Evolutionary conservation across 1,140 invertebrate species (phyloP).

Genomic region (Drosophila lini): DNA sequence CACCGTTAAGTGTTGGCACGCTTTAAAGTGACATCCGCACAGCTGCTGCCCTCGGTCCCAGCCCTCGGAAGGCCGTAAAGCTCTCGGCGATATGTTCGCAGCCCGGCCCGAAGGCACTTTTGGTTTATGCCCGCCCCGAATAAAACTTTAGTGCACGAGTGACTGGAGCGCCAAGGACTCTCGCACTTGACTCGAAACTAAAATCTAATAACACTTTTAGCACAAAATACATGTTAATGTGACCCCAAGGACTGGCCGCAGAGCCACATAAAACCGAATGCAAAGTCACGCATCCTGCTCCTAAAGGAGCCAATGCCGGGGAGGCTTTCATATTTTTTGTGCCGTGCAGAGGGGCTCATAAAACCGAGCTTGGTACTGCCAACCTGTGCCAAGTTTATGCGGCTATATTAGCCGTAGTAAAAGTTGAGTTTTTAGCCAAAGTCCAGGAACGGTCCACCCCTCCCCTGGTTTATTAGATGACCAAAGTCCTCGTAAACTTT

Average conservation of each 20-base stretch:
- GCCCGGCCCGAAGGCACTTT: slow-evolving; percentile 76
- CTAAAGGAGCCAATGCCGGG: slow-evolving; percentile 16
- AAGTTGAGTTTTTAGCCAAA: slow-evolving; percentile 71
- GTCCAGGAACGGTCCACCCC: slow-evolving; percentile 48
- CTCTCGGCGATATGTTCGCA: slow-evolving; percentile 63
- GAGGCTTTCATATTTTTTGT: slow-evolving; percentile 73
- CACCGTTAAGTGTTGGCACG: slow-evolving; percentile 75
- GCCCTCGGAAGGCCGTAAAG: slow-evolving; percentile 60
- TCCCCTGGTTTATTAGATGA: slow-evolving; percentile 74
- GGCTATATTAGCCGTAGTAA: slow-evolving; percentile 77
- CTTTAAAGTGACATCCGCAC: slow-evolving; percentile 59
- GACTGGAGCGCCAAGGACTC: slow-evolving; percentile 42
- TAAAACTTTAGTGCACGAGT: slow-evolving; percentile 78
- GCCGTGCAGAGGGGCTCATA: slow-evolving; percentile 56
- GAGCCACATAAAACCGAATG: slow-evolving; percentile 56
- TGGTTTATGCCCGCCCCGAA: slow-evolving; percentile 73
- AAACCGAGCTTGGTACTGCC: slow-evolving; percentile 48
- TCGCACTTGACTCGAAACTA: slow-evolving; percentile 80
- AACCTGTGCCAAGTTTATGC: slow-evolving; percentile 78
- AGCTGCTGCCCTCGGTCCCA: slow-evolving; percentile 20
- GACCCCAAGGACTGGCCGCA: slow-evolving; percentile 67
- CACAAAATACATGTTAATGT: slow-evolving; percentile 82
- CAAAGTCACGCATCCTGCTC: slow-evolving; percentile 66
- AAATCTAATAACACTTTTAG: slow-evolving; percentile 83
- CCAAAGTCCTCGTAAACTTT: slow-evolving; percentile 70